Evolutionary conservation across 2,888 invertebrate species (phyloP).

Genomic region (Cantharis lateralis): DNA sequence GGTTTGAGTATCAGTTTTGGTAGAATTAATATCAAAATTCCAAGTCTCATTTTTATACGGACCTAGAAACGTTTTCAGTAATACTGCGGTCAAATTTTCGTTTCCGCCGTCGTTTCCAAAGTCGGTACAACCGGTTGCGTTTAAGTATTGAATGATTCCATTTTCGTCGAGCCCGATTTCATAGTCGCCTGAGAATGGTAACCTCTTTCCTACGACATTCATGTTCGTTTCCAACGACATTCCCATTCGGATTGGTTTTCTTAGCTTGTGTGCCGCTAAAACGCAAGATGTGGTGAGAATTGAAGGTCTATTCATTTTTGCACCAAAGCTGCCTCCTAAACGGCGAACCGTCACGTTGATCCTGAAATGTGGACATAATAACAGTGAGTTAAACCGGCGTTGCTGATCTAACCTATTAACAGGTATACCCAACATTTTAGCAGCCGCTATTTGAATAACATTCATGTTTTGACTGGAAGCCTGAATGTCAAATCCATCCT

Average conservation of each 20-base stretch:
- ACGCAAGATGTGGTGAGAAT: conserved; percentile 69
- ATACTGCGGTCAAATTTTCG: conserved; percentile 57
- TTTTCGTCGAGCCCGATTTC: conserved; percentile 67
- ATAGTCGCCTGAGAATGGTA: conserved; percentile 65
- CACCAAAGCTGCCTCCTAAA: conserved; percentile 82
- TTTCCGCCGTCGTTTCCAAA: conserved; percentile 59
- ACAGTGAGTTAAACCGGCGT: no score
- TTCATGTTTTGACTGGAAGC: background rate
- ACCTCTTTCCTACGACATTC: conserved; percentile 70
- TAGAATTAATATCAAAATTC: conserved; percentile 56
- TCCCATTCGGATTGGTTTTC: conserved; percentile 71
- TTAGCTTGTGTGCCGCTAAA: conserved; percentile 67
- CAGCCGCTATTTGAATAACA: background rate
- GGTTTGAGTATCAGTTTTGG: conserved; percentile 66
- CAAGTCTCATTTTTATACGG: conserved; percentile 66
- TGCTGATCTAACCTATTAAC: background rate
- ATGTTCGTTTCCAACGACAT: conserved; percentile 75
- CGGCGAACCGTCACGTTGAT: conserved; percentile 73
- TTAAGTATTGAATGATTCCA: conserved; percentile 71
- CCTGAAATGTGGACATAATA: conserved; percentile 50
- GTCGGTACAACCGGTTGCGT: conserved; percentile 61
- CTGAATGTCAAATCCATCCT: conserved; percentile 54
- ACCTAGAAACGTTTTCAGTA: conserved; percentile 56
- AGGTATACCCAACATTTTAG: background rate
- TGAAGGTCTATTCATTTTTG: conserved; percentile 69